Percentiles rank a stretch among this genome's conserved stretches.
Evolutionary conservation across 1,140 invertebrate species (phyloP).

Genomic region (Uloborus diversus): DNA sequence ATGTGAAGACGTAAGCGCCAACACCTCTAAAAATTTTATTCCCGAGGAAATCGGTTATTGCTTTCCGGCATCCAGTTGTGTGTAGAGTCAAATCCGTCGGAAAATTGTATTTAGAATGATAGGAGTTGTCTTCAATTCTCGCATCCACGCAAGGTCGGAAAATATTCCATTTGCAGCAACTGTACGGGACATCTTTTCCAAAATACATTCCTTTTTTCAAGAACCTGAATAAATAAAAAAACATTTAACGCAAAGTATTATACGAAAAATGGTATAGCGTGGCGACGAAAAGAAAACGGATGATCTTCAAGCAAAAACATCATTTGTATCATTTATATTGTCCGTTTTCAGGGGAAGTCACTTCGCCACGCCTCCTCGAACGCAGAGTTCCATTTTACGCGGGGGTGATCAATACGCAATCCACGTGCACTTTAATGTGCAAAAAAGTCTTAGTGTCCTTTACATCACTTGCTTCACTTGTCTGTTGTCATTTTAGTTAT

Average conservation of each 20-base stretch:
- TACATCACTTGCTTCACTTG: no score
- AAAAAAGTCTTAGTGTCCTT: no score
- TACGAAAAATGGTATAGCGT: no score
- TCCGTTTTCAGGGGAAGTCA: no score
- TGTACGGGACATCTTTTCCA: conserved; percentile 41
- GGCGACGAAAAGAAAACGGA: no score
- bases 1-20: conserved; percentile 3
- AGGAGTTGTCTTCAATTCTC: conserved; percentile 18
- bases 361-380: no score
- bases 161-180: conserved; percentile 5
- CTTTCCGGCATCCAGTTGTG: conserved; percentile 1
- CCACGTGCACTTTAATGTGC: no score
- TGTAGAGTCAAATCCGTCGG: conserved; percentile 30
- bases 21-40: not conserved
- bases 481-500: no score
- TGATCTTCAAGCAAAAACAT: no score
- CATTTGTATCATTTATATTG: no score
- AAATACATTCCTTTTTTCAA: not conserved
- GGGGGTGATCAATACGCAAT: no score
- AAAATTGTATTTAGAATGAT: conserved; percentile 23
- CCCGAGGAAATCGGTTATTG: not conserved
- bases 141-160: conserved; percentile 19
- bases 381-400: no score
- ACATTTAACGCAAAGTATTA: not conserved
- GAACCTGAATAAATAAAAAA: not conserved